Evolutionary conservation across 2,113 vertebrate species (phyloP).

Genomic region (Leptobrachium ailaonicum): DNA sequence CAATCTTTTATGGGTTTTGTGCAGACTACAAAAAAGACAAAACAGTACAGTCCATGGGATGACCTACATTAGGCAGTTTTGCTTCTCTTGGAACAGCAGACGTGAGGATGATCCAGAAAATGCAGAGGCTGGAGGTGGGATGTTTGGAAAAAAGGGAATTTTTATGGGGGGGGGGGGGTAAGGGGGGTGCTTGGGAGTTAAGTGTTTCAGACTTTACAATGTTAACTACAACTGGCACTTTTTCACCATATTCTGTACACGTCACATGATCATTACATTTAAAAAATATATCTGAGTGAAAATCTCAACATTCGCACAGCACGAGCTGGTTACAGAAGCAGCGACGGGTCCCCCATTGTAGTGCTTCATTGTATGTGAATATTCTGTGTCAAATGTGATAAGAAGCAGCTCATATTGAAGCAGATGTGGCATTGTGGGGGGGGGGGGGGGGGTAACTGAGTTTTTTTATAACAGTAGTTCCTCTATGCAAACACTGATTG

Average conservation of each 20-base stretch:
- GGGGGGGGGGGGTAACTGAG: constrained; percentile 63
- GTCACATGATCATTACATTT: constrained; percentile 94
- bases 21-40: constrained; percentile 84
- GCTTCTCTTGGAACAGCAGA: constrained; percentile 73
- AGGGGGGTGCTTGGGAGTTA: background rate
- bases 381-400: constrained; percentile 73
- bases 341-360: constrained; percentile 73
- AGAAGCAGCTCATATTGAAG: constrained; percentile 79
- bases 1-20: constrained; percentile 94
- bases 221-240: constrained; percentile 94
- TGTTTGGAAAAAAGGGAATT: constrained; percentile 67
- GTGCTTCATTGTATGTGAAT: constrained; percentile 81
- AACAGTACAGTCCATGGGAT: constrained; percentile 79
- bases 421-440: constrained; percentile 67
- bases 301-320: constrained; percentile 75
- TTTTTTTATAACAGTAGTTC: constrained; percentile 66
- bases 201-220: constrained; percentile 86
- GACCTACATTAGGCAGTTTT: constrained; percentile 80
- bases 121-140: constrained; percentile 78
- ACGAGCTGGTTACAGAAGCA: constrained; percentile 72
- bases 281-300: constrained; percentile 83
- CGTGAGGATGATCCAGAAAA: constrained; percentile 70
- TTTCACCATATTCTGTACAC: constrained; percentile 94
- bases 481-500: constrained; percentile 81
- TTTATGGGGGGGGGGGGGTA: constrained; percentile 33